These are phyloP conservation scores for Climacteris rufus DNA, from an alignment of 2,113 vertebrate species.

Conservation along the genomic window DNA sequence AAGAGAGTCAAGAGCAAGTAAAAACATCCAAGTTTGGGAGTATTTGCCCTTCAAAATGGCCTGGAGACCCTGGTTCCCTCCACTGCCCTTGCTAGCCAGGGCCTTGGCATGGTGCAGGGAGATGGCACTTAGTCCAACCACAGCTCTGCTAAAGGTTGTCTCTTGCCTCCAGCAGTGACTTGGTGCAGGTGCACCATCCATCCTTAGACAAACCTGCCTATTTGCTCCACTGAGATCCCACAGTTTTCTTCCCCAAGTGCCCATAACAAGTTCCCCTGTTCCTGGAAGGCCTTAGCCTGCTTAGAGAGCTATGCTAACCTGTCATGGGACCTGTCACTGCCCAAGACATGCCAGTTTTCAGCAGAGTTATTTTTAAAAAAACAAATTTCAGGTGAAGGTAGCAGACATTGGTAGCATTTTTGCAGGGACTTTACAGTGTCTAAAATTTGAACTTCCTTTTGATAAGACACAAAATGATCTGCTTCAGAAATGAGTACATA, in stretches of 20 bases:
- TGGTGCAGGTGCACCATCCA: neutral
- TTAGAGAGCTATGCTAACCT: neutral
- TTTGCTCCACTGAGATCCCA: neutral
- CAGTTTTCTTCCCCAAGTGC: neutral
- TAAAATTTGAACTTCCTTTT: neutral
- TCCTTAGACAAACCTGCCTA: neutral
- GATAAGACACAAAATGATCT: neutral
- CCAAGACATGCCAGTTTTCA: neutral
- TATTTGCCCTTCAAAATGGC: neutral
- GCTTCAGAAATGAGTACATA: neutral
- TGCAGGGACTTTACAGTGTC: neutral
- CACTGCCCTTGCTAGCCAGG: neutral
- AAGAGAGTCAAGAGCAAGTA: neutral
- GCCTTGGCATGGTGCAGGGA: neutral
- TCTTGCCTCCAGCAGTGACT: neutral
- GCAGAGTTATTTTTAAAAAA: neutral
- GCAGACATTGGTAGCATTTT: neutral
- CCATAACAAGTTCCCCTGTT: neutral
- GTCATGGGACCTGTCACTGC: neutral
- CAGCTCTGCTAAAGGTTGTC: neutral
- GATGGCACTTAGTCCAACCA: neutral
- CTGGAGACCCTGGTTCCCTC: neutral
- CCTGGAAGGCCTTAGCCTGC: neutral
- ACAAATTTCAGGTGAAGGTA: neutral
- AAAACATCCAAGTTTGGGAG: neutral